These are phyloP conservation scores for Rhagium mordax DNA, from an alignment of 2,888 invertebrate species.

Conservation along the genomic window DNA sequence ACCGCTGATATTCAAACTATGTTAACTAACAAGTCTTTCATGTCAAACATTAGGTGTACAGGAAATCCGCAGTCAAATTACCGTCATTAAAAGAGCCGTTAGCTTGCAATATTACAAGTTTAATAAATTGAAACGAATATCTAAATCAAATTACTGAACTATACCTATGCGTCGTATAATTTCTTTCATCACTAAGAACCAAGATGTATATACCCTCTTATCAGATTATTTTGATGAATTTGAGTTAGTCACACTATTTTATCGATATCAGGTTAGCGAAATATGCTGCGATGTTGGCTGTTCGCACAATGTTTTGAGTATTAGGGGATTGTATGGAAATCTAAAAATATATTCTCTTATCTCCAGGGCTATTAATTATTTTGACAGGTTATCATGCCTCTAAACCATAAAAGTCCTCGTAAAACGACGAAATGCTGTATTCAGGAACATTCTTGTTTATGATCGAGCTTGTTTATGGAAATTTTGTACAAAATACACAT, in stretches of 20 bases:
- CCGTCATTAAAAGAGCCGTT: neutral
- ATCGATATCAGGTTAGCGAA: slow-evolving; percentile 18
- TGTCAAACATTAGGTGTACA: neutral
- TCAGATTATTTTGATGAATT: slow-evolving; percentile 39
- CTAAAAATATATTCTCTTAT: slow-evolving; percentile 11
- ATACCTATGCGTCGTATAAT: neutral
- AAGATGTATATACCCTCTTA: slow-evolving; percentile 19
- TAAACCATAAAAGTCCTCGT: slow-evolving; percentile 14
- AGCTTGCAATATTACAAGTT: neutral
- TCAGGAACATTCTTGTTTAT: neutral
- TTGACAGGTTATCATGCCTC: slow-evolving; percentile 20
- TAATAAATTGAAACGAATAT: neutral
- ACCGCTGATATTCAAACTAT: too few species aligned
- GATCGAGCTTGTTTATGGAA: neutral
- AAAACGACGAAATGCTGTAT: slow-evolving; percentile 11
- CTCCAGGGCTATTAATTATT: slow-evolving; percentile 13
- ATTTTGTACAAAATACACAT: neutral
- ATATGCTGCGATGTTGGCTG: neutral
- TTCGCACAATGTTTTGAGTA: neutral
- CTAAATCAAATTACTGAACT: too few species aligned
- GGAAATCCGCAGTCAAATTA: neutral
- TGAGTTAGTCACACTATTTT: slow-evolving; percentile 38
- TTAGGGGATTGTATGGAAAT: slow-evolving; percentile 6
- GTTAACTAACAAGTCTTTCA: neutral
- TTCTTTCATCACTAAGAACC: slow-evolving; percentile 30